These are phyloP conservation scores for Drosophila persimilis DNA, from an alignment of 1,140 invertebrate species.

Conservation along the genomic window DNA sequence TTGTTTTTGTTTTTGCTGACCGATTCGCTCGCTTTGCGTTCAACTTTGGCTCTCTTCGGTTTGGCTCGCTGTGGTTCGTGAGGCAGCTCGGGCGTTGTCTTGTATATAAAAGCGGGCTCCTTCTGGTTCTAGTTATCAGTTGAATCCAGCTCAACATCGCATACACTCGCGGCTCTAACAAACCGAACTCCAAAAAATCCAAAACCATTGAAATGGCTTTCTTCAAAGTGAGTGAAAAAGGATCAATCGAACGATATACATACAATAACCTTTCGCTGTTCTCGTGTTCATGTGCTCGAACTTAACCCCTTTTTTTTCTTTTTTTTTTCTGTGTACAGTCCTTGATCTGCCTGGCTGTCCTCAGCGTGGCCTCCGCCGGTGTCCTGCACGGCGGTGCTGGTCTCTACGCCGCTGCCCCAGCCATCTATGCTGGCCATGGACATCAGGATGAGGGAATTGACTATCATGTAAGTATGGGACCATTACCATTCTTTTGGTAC, in stretches of 20 bases:
- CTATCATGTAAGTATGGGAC: conserved; percentile 70
- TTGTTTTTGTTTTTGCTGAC: conserved; percentile 40
- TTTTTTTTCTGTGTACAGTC: conserved; percentile 53
- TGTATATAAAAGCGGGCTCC: conserved; percentile 82
- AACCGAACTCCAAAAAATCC: conserved; percentile 26
- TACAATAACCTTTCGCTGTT: conserved; percentile 5
- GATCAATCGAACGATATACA: conserved; percentile 5
- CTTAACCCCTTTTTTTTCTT: conserved; percentile 25
- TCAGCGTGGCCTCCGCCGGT: conserved; percentile 78
- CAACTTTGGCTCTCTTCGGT: conserved; percentile 13
- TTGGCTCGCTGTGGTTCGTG: conserved; percentile 45
- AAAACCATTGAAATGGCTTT: conserved; percentile 71
- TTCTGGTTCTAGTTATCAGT: conserved; percentile 83
- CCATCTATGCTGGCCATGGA: conserved; percentile 66
- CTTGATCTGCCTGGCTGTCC: conserved; percentile 79
- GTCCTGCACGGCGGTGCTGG: conserved; percentile 71
- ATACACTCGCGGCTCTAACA: conserved; percentile 57
- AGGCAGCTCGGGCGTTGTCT: conserved; percentile 76
- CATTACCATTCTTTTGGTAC: background rate
- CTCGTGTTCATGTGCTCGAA: conserved; percentile 20
- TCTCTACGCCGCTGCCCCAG: conserved; percentile 65
- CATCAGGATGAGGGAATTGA: conserved; percentile 75
- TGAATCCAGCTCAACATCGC: conserved; percentile 77
- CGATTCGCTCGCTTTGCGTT: conserved; percentile 59
- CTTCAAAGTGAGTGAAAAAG: conserved; percentile 80